Conservation (phyloP, 2,797 vertebrate genomes). For the Pangasius mekongensis region DNA sequence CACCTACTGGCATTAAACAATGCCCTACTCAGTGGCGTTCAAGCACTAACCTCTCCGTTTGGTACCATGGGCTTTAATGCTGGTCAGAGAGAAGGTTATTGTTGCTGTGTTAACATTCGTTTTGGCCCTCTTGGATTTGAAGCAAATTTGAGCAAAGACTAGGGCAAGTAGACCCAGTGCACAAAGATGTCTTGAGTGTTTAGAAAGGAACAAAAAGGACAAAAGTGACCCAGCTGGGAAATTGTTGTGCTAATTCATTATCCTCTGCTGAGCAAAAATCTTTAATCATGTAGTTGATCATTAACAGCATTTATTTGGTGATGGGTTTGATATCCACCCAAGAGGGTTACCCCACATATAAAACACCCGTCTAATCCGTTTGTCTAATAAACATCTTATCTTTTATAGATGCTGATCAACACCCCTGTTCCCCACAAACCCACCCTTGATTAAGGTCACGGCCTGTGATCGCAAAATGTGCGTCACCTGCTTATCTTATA, state of each 20-base stretch:
- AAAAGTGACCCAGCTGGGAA: constrained; percentile 32
- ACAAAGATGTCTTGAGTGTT: constrained; percentile 6
- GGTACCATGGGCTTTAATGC: constrained; percentile 26
- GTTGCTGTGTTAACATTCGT: constrained; percentile 47
- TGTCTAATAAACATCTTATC: constrained; percentile 47
- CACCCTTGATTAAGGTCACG: constrained; percentile 35
- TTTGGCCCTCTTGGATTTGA: constrained; percentile 22
- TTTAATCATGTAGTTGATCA: constrained; percentile 33
- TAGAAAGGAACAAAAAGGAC: neutral
- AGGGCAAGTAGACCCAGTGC: neutral
- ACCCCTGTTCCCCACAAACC: neutral
- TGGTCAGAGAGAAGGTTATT: constrained; percentile 39
- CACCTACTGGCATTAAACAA: constrained; percentile 53
- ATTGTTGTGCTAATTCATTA: constrained; percentile 23
- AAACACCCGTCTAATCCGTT: constrained; percentile 34
- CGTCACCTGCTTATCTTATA: constrained; percentile 58
- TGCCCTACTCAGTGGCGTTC: constrained; percentile 28
- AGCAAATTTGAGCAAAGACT: constrained; percentile 3
- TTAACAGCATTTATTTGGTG: constrained; percentile 35
- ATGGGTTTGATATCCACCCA: constrained; percentile 33
- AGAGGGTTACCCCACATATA: constrained; percentile 34
- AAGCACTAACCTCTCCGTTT: constrained; percentile 33
- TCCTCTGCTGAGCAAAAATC: neutral
- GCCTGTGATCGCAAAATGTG: constrained; percentile 48
- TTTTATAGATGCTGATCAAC: constrained; percentile 44